Percentiles rank a stretch among this genome's conserved stretches.
These are phyloP conservation scores for Platichthys stellatus DNA, from an alignment of 2,113 vertebrate species.

Conservation along the genomic window DNA sequence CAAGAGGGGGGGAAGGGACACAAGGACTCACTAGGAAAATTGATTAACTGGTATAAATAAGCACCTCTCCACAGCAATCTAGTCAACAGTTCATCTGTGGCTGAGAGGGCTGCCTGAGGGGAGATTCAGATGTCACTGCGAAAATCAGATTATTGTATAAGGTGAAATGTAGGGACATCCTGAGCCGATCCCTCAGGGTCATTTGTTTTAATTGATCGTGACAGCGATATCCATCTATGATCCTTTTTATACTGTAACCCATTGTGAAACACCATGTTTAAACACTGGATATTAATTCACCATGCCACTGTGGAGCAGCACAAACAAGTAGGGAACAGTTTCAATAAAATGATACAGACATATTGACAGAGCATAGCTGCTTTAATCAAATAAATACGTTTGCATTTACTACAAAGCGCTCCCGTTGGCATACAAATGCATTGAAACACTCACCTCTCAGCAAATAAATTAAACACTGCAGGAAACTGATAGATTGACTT, in stretches of 20 bases:
- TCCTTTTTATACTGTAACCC: not conserved
- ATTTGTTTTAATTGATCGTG: slow-evolving; percentile 17
- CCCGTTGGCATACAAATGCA: too few species aligned
- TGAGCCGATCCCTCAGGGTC: not conserved
- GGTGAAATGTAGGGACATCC: slow-evolving; percentile 11
- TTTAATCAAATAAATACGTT: not conserved
- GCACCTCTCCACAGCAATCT: slow-evolving; percentile 46
- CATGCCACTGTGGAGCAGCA: not conserved
- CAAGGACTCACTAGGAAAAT: slow-evolving; percentile 31
- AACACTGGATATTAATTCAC: not conserved
- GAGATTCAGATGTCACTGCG: slow-evolving; percentile 35
- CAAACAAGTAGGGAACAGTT: not conserved
- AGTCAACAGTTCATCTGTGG: slow-evolving; percentile 54
- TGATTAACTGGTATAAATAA: slow-evolving; percentile 62
- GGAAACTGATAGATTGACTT: too few species aligned
- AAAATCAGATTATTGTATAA: slow-evolving; percentile 39
- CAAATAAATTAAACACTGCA: too few species aligned
- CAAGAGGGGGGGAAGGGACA: not conserved
- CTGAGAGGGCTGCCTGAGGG: slow-evolving; percentile 23
- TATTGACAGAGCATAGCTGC: not conserved
- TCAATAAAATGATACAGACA: not conserved
- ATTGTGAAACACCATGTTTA: not conserved
- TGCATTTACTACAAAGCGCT: too few species aligned
- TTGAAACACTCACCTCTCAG: too few species aligned
- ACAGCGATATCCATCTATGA: not conserved